Percentiles rank a stretch among this genome's conserved stretches.
These are phyloP conservation scores for Macrobrachium nipponense DNA, from an alignment of 1,140 invertebrate genomes.

Conservation along the genomic window DNA sequence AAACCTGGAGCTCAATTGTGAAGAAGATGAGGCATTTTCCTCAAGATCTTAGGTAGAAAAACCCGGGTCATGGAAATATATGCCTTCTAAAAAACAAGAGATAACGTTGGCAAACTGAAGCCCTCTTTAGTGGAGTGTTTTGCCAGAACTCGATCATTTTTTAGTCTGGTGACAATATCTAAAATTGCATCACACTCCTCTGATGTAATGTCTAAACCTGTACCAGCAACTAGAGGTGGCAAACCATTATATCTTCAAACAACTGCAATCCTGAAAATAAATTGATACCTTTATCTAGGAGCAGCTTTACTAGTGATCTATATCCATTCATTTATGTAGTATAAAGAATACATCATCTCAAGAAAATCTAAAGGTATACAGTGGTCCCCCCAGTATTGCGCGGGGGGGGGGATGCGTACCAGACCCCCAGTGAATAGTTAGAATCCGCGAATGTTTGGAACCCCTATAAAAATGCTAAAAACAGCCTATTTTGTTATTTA, in stretches of 20 bases:
- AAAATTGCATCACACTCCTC: conserved; percentile 30
- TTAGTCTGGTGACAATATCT: conserved; percentile 13
- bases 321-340: too few relatives aligned
- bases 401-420: too few relatives aligned
- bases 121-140: neutral
- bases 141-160: neutral
- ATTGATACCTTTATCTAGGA: too few relatives aligned
- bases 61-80: conserved; percentile 37
- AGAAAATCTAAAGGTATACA: too few relatives aligned
- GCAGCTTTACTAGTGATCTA: too few relatives aligned
- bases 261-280: conserved; percentile 32
- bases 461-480: too few relatives aligned
- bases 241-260: conserved; percentile 1
- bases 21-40: conserved; percentile 31
- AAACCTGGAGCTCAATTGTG: conserved; percentile 41
- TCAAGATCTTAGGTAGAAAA: conserved; percentile 16
- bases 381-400: too few relatives aligned
- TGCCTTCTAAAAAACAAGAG: conserved; percentile 37
- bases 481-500: too few relatives aligned
- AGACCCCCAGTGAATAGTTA: too few relatives aligned
- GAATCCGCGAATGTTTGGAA: too few relatives aligned
- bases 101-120: conserved; percentile 28
- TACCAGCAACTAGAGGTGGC: neutral
- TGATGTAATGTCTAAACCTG: conserved; percentile 21
- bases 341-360: too few relatives aligned